A percentile compares a stretch with the other conserved stretches of the same genome.
Conservation (phyloP, 2,888 invertebrate genomes). For the Spialia ferax region DNA sequence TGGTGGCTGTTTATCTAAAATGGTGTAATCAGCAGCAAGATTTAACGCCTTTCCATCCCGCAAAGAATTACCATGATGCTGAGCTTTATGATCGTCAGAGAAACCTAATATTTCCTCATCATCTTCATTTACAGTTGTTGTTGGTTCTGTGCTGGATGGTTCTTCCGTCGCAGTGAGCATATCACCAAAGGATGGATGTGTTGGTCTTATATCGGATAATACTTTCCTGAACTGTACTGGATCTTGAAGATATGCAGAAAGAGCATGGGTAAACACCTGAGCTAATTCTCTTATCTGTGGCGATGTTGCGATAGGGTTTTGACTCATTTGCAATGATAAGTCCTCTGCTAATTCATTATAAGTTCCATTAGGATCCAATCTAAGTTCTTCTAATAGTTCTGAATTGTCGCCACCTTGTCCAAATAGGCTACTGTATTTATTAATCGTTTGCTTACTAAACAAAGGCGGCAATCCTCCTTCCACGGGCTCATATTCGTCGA, state of each 20-base stretch:
- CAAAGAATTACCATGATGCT: constrained; percentile 57
- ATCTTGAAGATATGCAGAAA: constrained; percentile 93
- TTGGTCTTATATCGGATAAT: constrained; percentile 92
- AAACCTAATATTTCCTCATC: constrained; percentile 93
- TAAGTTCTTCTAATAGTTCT: constrained; percentile 73
- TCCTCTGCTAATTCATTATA: constrained; percentile 82
- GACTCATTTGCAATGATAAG: constrained; percentile 88
- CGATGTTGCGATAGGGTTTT: constrained; percentile 86
- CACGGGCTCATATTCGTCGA: constrained; percentile 71
- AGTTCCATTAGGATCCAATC: constrained; percentile 73
- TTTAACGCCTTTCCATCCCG: constrained; percentile 79
- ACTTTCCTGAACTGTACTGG: constrained; percentile 93
- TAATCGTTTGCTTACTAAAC: constrained; percentile 89
- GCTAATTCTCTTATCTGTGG: constrained; percentile 93
- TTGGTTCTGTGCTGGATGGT: constrained; percentile 82
- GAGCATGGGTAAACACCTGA: constrained; percentile 93
- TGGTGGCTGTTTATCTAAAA: constrained; percentile 55
- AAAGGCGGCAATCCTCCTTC: constrained; percentile 86
- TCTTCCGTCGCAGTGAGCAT: constrained; percentile 71
- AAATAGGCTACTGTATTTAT: constrained; percentile 86
- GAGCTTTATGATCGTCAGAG: constrained; percentile 87
- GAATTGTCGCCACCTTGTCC: constrained; percentile 65
- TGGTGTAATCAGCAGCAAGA: constrained; percentile 60
- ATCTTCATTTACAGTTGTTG: constrained; percentile 88
- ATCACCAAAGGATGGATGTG: constrained; percentile 89